Percentiles rank a stretch among this genome's conserved stretches.
These are phyloP conservation scores for Pinna nobilis DNA, from an alignment of 1,140 invertebrate species.

Conservation along the genomic window DNA sequence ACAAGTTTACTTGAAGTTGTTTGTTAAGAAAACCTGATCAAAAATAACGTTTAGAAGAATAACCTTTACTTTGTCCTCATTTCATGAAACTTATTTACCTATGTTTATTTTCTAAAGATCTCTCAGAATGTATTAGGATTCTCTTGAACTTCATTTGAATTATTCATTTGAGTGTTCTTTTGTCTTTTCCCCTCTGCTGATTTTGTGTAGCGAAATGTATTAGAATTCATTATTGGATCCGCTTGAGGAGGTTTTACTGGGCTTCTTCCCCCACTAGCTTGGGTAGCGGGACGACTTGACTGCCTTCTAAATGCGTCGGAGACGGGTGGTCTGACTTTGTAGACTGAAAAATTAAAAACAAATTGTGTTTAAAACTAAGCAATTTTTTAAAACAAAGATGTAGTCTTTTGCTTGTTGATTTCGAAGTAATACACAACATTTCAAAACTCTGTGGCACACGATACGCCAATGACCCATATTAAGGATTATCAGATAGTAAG, in stretches of 20 bases:
- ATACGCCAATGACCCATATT: no score
- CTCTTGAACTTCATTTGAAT: conserved; percentile 13
- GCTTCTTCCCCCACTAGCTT: conserved; percentile 6
- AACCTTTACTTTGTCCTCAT: neutral
- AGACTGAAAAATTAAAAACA: conserved; percentile 26
- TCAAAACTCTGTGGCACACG: no score
- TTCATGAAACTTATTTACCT: neutral
- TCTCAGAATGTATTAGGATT: conserved; percentile 16
- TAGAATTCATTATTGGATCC: neutral
- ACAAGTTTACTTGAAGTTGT: neutral
- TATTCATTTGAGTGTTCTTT: neutral
- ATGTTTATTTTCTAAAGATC: no score
- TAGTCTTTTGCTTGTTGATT: no score
- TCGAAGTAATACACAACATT: no score
- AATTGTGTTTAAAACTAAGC: no score
- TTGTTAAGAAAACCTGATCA: neutral
- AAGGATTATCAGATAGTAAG: no score
- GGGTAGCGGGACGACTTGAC: conserved; percentile 22
- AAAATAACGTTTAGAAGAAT: neutral
- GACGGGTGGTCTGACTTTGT: conserved; percentile 43
- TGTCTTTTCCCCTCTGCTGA: conserved; percentile 46
- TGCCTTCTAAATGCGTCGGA: conserved; percentile 28
- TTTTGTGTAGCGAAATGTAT: conserved; percentile 49
- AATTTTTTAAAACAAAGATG: no score
- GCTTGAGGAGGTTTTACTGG: conserved; percentile 21